These are phyloP conservation scores for Crax fasciolata DNA, from an alignment of 2,797 vertebrate genomes.

Conservation along the genomic window DNA sequence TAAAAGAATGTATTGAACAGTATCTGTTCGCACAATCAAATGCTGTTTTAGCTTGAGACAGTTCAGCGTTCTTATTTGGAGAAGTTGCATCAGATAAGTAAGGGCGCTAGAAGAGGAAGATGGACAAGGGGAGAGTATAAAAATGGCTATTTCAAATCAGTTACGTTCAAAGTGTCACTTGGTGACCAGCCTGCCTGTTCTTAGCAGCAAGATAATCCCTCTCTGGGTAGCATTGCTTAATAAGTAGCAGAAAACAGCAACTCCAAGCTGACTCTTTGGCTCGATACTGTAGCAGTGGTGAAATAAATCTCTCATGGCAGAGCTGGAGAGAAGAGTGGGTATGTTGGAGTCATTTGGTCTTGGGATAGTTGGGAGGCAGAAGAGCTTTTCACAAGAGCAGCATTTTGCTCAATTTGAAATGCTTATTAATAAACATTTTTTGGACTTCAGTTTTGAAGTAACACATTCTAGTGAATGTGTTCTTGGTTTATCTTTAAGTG, in stretches of 20 bases:
- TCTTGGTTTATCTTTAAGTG: background rate
- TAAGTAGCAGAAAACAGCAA: background rate
- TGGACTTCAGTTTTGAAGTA: background rate
- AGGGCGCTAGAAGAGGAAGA: background rate
- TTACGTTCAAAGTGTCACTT: background rate
- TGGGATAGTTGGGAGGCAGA: background rate
- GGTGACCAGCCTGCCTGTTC: background rate
- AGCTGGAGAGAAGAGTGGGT: background rate
- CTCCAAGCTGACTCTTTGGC: background rate
- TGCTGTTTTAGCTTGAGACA: background rate
- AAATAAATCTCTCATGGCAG: background rate
- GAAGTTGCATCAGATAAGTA: background rate
- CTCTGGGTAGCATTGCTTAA: background rate
- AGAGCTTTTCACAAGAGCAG: background rate
- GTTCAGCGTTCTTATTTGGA: background rate
- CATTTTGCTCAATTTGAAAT: background rate
- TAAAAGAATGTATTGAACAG: background rate
- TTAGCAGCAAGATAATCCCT: background rate
- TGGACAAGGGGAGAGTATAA: background rate
- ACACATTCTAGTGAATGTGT: background rate
- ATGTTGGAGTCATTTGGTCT: background rate
- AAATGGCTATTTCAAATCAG: background rate
- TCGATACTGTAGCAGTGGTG: background rate
- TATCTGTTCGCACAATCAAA: background rate
- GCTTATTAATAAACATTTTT: no score